Evolutionary conservation across 2,113 vertebrate species (phyloP).

Genomic region (Corythornis cristatus): DNA sequence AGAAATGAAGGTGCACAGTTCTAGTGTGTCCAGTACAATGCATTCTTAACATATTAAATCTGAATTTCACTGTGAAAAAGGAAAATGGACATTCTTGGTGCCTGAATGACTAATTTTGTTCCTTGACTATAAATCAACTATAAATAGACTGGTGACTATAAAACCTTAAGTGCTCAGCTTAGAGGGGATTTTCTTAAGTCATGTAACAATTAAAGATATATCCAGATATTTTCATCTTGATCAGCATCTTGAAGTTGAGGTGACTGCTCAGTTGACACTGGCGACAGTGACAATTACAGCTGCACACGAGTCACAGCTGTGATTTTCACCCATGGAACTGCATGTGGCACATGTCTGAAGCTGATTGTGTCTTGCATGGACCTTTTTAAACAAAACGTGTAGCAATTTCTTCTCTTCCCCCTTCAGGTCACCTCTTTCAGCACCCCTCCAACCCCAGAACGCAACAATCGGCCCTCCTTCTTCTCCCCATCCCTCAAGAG

Average conservation of each 20-base stretch:
- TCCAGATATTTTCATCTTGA: neutral
- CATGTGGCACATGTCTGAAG: neutral
- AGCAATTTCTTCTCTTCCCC: neutral
- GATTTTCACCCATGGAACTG: neutral
- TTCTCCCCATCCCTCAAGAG: conserved; percentile 95
- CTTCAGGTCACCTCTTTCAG: conserved; percentile 96
- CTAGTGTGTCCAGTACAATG: neutral
- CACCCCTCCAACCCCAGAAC: conserved; percentile 93
- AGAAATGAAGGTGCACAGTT: neutral
- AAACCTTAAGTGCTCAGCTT: neutral
- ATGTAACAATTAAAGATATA: neutral
- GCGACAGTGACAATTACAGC: neutral
- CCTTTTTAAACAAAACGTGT: neutral
- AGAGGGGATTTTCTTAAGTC: neutral
- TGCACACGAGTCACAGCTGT: neutral
- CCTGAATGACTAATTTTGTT: neutral
- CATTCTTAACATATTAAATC: neutral
- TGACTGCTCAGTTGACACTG: neutral
- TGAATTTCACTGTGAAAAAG: neutral
- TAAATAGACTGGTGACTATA: neutral
- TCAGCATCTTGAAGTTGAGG: neutral
- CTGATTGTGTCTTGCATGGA: neutral
- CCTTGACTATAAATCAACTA: neutral
- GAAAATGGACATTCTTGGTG: neutral
- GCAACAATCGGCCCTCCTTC: conserved; percentile 92